phyloP scores from a whole-genome alignment of 1,140 invertebrate genomes.

The Sitophilus oryzae region DNA sequence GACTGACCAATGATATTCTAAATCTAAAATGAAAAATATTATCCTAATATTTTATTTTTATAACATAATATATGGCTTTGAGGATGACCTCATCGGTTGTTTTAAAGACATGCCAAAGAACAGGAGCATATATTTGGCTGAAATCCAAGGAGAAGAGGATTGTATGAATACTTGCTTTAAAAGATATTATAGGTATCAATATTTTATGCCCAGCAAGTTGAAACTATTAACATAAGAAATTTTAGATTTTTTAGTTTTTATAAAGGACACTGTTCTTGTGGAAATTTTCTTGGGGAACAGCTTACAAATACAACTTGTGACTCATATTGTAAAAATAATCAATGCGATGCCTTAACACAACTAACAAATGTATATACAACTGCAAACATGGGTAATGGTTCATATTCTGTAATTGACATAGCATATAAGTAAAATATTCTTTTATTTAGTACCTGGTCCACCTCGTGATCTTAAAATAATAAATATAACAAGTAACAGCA shows the following conservation, averaged over 20 bases:
- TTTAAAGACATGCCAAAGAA: slow-evolving; percentile 22
- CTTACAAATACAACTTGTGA: slow-evolving; percentile 29
- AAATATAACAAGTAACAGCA: slow-evolving; percentile 35
- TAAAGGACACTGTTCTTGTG: slow-evolving; percentile 32
- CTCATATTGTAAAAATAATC: slow-evolving; percentile 23
- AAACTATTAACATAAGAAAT: neutral
- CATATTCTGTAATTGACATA: neutral
- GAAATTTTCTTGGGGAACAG: slow-evolving; percentile 35
- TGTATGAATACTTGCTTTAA: slow-evolving; percentile 30
- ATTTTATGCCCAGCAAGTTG: slow-evolving; percentile 6
- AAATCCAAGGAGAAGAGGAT: slow-evolving; percentile 12
- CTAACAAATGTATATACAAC: slow-evolving; percentile 34
- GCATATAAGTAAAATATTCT: slow-evolving; percentile 5
- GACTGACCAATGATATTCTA: slow-evolving; percentile 7
- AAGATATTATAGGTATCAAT: slow-evolving; percentile 33
- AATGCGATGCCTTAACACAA: slow-evolving; percentile 5
- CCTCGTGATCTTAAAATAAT: slow-evolving; percentile 32
- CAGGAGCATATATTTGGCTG: slow-evolving; percentile 18
- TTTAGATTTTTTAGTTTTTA: slow-evolving; percentile 22
- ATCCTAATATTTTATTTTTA: slow-evolving; percentile 13
- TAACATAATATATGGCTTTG: slow-evolving; percentile 9
- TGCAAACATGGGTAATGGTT: slow-evolving; percentile 31
- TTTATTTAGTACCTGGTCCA: slow-evolving; percentile 34
- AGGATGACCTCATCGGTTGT: slow-evolving; percentile 31
- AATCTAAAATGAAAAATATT: slow-evolving; percentile 14